Conservation (phyloP, 1,140 invertebrate species). For the Magallana ariakensis region DNA sequence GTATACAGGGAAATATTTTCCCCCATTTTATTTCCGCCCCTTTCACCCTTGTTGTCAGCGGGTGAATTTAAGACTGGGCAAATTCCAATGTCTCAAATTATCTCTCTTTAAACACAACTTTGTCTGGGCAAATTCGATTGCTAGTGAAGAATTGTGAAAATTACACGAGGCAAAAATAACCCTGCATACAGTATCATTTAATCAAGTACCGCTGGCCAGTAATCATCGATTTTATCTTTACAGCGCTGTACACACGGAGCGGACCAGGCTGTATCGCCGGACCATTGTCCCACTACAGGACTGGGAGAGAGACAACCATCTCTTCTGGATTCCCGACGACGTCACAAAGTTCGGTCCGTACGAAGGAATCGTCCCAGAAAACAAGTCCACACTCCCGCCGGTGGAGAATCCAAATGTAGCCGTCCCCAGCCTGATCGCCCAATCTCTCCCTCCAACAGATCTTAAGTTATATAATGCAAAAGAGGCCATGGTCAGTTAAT, state of each 20-base stretch:
- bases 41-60: too few species aligned
- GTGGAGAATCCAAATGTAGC: slow-evolving; percentile 22
- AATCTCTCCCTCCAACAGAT: background rate
- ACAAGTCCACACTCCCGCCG: background rate
- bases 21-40: too few species aligned
- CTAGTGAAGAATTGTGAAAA: too few species aligned
- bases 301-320: slow-evolving; percentile 72
- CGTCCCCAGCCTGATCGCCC: background rate
- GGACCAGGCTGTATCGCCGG: slow-evolving; percentile 63
- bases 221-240: slow-evolving; percentile 42
- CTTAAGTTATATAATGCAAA: background rate
- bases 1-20: too few species aligned
- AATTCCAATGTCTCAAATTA: too few species aligned
- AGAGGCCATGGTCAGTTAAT: slow-evolving; percentile 20
- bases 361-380: background rate
- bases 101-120: too few species aligned
- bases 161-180: too few species aligned
- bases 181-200: too few species aligned
- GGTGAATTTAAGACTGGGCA: too few species aligned
- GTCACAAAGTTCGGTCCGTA: slow-evolving; percentile 56
- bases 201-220: too few species aligned
- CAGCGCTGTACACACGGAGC: slow-evolving; percentile 73
- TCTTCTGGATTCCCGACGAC: slow-evolving; percentile 70
- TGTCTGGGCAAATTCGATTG: too few species aligned
- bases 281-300: slow-evolving; percentile 66